phyloP scores from a whole-genome alignment of 2,113 vertebrate genomes.

The Dipodomys ordii region DNA sequence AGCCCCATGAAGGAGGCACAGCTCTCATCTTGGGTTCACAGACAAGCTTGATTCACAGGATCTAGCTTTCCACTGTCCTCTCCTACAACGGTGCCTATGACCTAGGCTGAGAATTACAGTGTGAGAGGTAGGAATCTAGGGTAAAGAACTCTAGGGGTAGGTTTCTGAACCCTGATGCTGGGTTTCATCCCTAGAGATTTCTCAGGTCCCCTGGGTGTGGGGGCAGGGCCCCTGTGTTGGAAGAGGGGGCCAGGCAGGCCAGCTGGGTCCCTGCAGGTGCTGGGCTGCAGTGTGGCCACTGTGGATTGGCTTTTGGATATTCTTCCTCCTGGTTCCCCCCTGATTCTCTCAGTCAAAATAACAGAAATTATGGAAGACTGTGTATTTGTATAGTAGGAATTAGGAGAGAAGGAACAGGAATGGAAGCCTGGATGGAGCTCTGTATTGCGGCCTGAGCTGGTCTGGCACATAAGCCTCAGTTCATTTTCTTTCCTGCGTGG shows the following conservation, averaged over 20 bases:
- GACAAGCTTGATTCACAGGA: neutral
- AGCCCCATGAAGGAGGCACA: neutral
- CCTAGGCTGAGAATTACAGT: neutral
- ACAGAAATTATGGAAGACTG: neutral
- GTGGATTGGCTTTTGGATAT: neutral
- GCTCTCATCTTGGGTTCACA: neutral
- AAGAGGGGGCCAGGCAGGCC: neutral
- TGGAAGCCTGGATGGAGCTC: neutral
- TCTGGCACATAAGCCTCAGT: neutral
- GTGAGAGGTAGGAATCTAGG: neutral
- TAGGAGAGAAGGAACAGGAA: neutral
- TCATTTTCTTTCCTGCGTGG: neutral
- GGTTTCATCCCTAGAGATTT: neutral
- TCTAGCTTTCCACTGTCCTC: too few species aligned
- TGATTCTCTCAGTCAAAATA: neutral
- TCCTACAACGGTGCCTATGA: too few species aligned
- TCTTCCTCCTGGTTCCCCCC: neutral
- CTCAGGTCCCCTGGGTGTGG: neutral
- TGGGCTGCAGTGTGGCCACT: neutral
- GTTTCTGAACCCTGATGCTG: neutral
- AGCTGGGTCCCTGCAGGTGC: neutral
- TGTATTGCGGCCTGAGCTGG: neutral
- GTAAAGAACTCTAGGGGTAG: neutral
- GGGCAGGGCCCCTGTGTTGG: neutral
- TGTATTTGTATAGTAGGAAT: neutral